Evolutionary conservation across 2,113 vertebrate species (phyloP).

Genomic region (Pseudonaja textilis): DNA sequence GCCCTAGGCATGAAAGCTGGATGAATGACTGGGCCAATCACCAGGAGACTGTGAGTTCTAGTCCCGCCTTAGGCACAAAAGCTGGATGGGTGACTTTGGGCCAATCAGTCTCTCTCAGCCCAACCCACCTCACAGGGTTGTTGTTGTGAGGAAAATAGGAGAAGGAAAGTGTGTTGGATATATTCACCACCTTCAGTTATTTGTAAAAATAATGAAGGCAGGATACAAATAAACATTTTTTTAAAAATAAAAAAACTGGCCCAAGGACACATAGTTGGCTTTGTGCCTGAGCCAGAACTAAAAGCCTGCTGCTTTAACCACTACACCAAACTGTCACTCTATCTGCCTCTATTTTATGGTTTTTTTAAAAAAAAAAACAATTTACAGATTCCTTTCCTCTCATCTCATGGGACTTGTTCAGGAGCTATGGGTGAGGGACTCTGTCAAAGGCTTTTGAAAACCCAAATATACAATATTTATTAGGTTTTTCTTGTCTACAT

Average conservation of each 20-base stretch:
- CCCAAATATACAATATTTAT: background rate
- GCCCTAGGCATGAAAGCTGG: too few species aligned
- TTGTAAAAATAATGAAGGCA: background rate
- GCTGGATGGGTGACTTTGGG: too few species aligned
- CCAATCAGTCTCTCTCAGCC: background rate
- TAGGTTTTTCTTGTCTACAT: background rate
- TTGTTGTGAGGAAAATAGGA: background rate
- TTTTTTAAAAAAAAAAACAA: background rate
- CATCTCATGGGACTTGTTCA: background rate
- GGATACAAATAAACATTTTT: background rate
- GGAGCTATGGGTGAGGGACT: background rate
- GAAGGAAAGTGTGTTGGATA: too few species aligned
- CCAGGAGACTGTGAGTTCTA: too few species aligned
- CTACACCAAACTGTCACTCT: background rate
- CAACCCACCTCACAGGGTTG: background rate
- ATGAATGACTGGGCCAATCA: too few species aligned
- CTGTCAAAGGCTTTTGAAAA: background rate
- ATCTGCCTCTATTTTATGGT: background rate
- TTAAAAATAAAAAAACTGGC: background rate
- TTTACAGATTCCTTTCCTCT: background rate
- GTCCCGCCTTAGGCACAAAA: too few species aligned
- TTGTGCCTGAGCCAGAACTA: background rate
- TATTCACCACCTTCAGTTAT: background rate
- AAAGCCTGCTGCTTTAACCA: background rate
- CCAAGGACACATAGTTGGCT: background rate